These are phyloP conservation scores for Stenopsyche tienmushanensis DNA, from an alignment of 1,140 invertebrate genomes.

Conservation along the genomic window DNA sequence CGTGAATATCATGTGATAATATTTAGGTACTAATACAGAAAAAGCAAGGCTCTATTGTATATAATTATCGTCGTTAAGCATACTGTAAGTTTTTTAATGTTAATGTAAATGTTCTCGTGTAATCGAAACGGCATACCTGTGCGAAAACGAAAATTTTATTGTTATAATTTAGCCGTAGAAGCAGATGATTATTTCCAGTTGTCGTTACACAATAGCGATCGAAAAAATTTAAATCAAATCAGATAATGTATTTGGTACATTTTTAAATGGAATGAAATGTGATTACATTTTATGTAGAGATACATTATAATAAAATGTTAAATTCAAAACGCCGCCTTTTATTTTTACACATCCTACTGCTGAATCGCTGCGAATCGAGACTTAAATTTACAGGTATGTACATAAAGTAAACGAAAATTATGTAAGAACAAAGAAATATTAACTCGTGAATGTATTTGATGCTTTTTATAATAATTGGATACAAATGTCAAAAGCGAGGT, in stretches of 20 bases:
- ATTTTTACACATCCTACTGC: not conserved
- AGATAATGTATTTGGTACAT: conserved; percentile 40
- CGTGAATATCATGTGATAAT: conserved; percentile 42
- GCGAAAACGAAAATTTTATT: conserved; percentile 39
- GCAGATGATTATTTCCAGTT: conserved; percentile 35
- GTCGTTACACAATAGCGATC: conserved; percentile 37
- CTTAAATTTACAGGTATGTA: too few species aligned
- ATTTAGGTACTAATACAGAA: conserved; percentile 41
- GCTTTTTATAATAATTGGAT: too few species aligned
- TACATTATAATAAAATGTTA: conserved; percentile 43
- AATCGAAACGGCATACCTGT: conserved; percentile 35
- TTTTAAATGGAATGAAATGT: conserved; percentile 40
- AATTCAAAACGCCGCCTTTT: conserved; percentile 26
- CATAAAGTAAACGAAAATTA: too few species aligned
- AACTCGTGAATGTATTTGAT: too few species aligned
- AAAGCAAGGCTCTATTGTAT: conserved; percentile 43
- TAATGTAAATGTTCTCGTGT: conserved; percentile 32
- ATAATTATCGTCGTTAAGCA: conserved; percentile 39
- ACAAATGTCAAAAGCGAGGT: too few species aligned
- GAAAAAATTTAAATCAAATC: conserved; percentile 38
- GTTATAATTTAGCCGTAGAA: conserved; percentile 35
- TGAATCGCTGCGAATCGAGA: too few species aligned
- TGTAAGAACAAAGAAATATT: too few species aligned
- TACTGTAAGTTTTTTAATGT: not conserved
- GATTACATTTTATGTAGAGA: conserved; percentile 41